Evolutionary conservation across 2,888 invertebrate species (phyloP).

Genomic region (Ditula angustiorana): DNA sequence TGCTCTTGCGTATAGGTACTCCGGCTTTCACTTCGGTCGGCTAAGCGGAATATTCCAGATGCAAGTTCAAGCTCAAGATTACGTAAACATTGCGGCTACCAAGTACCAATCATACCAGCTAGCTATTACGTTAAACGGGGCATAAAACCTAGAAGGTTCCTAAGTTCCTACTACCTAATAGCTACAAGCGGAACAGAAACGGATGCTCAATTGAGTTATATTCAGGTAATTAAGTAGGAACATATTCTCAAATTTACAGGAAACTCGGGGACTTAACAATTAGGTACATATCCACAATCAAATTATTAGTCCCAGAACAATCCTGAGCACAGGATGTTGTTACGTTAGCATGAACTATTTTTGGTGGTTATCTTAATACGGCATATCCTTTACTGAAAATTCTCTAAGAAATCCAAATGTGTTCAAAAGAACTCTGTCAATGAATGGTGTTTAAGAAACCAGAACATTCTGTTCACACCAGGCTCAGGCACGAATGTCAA

Average conservation of each 20-base stretch:
- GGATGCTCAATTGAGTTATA: not conserved
- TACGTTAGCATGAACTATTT: too few relatives aligned
- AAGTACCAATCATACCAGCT: not conserved
- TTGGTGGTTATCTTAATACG: too few relatives aligned
- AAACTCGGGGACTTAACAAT: not conserved
- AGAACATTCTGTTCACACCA: slow-evolving; percentile 56
- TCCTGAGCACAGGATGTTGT: too few relatives aligned
- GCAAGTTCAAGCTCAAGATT: slow-evolving; percentile 44
- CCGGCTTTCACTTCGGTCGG: slow-evolving; percentile 41
- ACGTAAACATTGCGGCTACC: slow-evolving; percentile 29
- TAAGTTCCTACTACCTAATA: not conserved
- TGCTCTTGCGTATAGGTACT: slow-evolving; percentile 11
- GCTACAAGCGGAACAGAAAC: not conserved
- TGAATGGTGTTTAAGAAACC: slow-evolving; percentile 53
- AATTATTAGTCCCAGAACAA: too few relatives aligned
- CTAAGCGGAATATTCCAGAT: slow-evolving; percentile 42
- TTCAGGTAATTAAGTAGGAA: too few relatives aligned
- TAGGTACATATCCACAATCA: not conserved
- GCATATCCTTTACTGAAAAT: too few relatives aligned
- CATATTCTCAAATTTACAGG: not conserved
- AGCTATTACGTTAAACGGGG: not conserved
- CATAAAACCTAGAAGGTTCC: slow-evolving; percentile 5
- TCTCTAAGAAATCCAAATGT: not conserved
- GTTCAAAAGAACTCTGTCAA: slow-evolving; percentile 2
- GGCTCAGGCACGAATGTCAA: slow-evolving; percentile 66